Conservation (phyloP, 2,888 invertebrate species). For the Agriopis aurantiaria region DNA sequence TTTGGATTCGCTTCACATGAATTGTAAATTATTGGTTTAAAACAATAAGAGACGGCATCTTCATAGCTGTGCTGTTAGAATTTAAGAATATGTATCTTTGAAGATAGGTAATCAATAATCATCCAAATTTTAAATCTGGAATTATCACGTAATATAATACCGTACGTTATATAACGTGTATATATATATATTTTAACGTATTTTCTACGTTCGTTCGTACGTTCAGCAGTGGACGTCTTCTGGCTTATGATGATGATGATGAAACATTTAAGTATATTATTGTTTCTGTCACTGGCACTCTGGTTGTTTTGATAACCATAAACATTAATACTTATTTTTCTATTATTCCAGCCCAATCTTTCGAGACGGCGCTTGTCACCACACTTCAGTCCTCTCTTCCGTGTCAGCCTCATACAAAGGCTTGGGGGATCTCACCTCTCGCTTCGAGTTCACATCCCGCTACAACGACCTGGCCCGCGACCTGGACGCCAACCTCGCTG, state of each 20-base stretch:
- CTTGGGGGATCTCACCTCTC: conserved; percentile 85
- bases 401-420: conserved; percentile 93
- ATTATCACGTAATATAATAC: too few species aligned
- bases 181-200: too few species aligned
- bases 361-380: conserved; percentile 93
- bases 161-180: too few species aligned
- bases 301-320: background rate
- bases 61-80: conserved; percentile 1
- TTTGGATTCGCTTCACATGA: conserved; percentile 10
- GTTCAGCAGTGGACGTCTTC: too few species aligned
- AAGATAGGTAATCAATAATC: background rate
- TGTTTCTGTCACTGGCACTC: background rate
- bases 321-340: conserved; percentile 12
- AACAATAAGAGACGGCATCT: background rate
- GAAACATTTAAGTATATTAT: too few species aligned
- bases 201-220: too few species aligned
- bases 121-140: background rate
- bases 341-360: conserved; percentile 87
- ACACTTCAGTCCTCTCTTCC: conserved; percentile 92
- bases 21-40: conserved; percentile 6
- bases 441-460: conserved; percentile 87
- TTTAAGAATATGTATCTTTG: background rate
- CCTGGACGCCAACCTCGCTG: conserved; percentile 96
- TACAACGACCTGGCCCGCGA: conserved; percentile 95
- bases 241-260: too few species aligned